phyloP scores from a whole-genome alignment of 2,113 vertebrate species.

The Tetrao urogallus region DNA sequence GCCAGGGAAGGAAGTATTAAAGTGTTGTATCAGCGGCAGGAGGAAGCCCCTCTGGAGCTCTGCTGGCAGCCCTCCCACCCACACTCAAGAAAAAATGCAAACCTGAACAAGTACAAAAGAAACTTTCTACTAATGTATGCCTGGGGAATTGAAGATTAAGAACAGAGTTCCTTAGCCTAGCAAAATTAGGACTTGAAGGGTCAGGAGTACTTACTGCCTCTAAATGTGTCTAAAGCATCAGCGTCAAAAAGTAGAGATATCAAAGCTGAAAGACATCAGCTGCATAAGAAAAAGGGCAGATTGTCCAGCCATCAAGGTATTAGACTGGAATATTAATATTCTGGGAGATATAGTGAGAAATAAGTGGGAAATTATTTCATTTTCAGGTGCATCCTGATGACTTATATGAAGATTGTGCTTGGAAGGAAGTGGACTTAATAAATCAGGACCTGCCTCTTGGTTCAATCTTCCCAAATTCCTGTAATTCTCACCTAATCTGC shows the following conservation, averaged over 20 bases:
- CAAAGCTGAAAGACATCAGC: neutral
- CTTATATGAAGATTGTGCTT: neutral
- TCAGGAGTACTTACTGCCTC: neutral
- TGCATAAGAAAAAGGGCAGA: rapidly evolving
- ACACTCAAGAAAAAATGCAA: neutral
- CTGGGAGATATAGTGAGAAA: neutral
- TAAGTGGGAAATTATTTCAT: neutral
- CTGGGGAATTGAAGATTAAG: neutral
- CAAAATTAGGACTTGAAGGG: neutral
- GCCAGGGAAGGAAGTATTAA: neutral
- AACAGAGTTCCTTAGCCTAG: neutral
- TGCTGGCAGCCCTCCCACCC: neutral
- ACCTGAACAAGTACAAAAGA: neutral
- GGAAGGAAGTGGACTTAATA: neutral
- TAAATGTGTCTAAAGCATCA: neutral
- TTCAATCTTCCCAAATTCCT: neutral
- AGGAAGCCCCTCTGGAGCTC: neutral
- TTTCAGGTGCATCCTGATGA: neutral
- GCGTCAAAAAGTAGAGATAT: neutral
- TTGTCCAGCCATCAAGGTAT: neutral
- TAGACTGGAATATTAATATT: neutral
- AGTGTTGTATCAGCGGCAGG: neutral
- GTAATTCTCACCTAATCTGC: neutral
- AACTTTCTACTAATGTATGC: neutral
- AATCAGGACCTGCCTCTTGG: neutral